phyloP scores from a whole-genome alignment of 2,113 vertebrate genomes.

The Podocnemis expansa region DNA sequence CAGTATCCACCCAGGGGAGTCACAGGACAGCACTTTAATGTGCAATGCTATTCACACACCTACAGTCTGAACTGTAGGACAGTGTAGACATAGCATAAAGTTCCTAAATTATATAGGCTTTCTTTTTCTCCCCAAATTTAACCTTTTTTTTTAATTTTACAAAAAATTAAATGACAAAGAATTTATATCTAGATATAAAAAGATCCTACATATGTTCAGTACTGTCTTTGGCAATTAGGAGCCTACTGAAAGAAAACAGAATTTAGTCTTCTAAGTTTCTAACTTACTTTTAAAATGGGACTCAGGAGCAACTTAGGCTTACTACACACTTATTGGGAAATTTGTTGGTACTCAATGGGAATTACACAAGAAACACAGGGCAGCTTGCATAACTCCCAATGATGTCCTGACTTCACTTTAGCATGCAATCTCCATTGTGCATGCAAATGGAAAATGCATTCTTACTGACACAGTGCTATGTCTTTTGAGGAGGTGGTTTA shows the following conservation, averaged over 20 bases:
- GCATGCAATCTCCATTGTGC: too few species aligned
- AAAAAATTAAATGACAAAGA: neutral
- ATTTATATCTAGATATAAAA: neutral
- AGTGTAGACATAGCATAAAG: neutral
- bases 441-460: too few species aligned
- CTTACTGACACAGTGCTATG: too few species aligned
- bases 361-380: too few species aligned
- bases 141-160: neutral
- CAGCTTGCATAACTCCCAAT: too few species aligned
- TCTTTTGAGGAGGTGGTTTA: too few species aligned
- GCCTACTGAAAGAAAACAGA: neutral
- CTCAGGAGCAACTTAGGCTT: neutral
- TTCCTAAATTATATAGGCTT: neutral
- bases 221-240: neutral
- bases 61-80: neutral
- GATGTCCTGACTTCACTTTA: too few species aligned
- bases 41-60: neutral
- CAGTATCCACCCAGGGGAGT: neutral
- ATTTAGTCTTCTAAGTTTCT: neutral
- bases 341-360: too few species aligned
- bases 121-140: neutral
- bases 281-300: neutral
- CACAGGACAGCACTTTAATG: neutral
- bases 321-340: too few species aligned
- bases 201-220: neutral